These are phyloP conservation scores for Pyrrhura leucotis DNA, from an alignment of 2,797 vertebrate genomes.

Conservation along the genomic window DNA sequence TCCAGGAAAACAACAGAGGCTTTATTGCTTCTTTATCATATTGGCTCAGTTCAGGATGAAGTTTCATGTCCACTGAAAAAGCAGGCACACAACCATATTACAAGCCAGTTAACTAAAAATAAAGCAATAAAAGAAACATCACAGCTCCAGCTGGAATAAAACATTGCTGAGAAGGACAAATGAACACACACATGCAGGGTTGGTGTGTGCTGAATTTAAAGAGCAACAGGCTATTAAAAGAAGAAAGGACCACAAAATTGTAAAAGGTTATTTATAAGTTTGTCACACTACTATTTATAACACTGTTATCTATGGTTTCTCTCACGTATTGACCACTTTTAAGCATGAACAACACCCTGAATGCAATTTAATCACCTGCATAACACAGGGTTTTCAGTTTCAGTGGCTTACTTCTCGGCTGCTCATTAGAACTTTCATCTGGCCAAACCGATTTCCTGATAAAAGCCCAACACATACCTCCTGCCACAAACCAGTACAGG, in stretches of 20 bases:
- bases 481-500: background rate
- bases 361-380: background rate
- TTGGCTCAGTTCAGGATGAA: background rate
- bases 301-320: background rate
- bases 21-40: background rate
- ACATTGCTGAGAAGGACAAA: background rate
- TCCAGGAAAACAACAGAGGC: background rate
- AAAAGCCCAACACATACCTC: background rate
- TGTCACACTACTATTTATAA: background rate
- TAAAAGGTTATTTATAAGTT: constrained; percentile 2
- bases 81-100: background rate
- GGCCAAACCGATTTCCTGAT: background rate
- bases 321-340: background rate
- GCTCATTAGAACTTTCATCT: background rate
- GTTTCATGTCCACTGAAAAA: background rate
- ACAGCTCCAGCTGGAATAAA: background rate
- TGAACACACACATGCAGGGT: background rate
- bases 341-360: background rate
- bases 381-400: background rate
- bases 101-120: background rate
- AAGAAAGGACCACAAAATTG: background rate
- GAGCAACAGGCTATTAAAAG: background rate
- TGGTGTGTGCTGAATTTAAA: background rate
- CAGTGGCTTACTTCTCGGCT: background rate
- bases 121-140: background rate